Evolutionary conservation across 1,140 invertebrate genomes (phyloP).

Genomic region (Himalopsyche phryganea): DNA sequence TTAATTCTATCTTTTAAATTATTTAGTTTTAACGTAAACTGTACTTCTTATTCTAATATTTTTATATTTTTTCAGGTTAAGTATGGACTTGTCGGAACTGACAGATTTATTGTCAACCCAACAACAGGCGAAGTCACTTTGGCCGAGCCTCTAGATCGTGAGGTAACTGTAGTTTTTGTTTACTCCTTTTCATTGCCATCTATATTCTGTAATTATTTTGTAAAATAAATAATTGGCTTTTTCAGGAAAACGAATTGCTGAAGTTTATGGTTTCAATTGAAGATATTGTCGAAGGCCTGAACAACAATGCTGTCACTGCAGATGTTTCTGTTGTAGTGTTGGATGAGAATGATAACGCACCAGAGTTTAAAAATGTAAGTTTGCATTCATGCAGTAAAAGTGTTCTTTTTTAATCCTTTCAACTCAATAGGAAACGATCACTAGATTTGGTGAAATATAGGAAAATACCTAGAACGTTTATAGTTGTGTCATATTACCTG

Average conservation of each 20-base stretch:
- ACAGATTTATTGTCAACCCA: constrained; percentile 73
- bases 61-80: constrained; percentile 45
- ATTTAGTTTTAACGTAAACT: too few species aligned
- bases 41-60: background rate
- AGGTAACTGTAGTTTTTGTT: constrained; percentile 53
- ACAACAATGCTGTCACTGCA: constrained; percentile 73
- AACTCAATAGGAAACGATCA: too few species aligned
- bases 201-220: too few species aligned
- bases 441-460: too few species aligned
- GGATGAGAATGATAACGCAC: constrained; percentile 87
- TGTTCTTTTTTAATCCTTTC: too few species aligned
- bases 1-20: too few species aligned
- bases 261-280: constrained; percentile 73
- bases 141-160: constrained; percentile 74
- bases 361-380: constrained; percentile 73
- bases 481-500: too few species aligned
- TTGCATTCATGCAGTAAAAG: too few species aligned
- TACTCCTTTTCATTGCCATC: too few species aligned
- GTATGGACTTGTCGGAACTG: constrained; percentile 77
- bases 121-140: constrained; percentile 75
- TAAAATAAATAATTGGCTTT: constrained; percentile 35
- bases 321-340: constrained; percentile 78
- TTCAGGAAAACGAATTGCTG: constrained; percentile 69
- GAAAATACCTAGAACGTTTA: too few species aligned
- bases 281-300: constrained; percentile 67